A percentile compares a stretch with the other conserved stretches of the same genome.
Evolutionary conservation across 2,888 invertebrate species (phyloP).

Genomic region (Baccha elongata): DNA sequence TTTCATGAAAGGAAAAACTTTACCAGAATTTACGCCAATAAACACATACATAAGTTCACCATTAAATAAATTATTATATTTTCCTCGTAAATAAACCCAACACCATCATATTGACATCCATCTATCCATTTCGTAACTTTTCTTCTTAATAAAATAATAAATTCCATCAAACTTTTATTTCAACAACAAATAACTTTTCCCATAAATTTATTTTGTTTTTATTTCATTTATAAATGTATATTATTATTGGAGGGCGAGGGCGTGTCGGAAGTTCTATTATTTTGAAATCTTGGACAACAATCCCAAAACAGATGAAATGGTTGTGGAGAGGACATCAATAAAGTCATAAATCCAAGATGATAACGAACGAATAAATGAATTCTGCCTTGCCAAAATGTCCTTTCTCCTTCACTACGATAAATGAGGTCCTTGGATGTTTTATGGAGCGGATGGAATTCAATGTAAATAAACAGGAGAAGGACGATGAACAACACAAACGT

Average conservation of each 20-base stretch:
- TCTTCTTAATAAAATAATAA: conserved; percentile 28
- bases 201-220: conserved; percentile 37
- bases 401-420: background rate
- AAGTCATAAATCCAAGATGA: conserved; percentile 45
- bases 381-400: conserved; percentile 8
- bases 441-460: conserved; percentile 44
- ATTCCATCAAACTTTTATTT: conserved; percentile 42
- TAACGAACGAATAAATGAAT: conserved; percentile 8
- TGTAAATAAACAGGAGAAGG: conserved; percentile 51
- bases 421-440: conserved; percentile 26
- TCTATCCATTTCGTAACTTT: background rate
- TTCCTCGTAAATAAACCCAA: background rate
- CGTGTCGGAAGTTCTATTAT: background rate
- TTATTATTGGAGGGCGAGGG: background rate
- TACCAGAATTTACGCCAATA: background rate
- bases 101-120: background rate
- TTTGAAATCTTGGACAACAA: conserved; percentile 25
- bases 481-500: background rate
- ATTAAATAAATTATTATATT: conserved; percentile 27
- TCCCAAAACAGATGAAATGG: conserved; percentile 5
- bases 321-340: conserved; percentile 43
- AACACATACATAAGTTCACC: background rate
- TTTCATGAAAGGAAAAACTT: background rate
- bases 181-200: conserved; percentile 44
- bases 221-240: conserved; percentile 7